A percentile compares a stretch with the other conserved stretches of the same genome.
phyloP scores from a whole-genome alignment of 2,797 vertebrate genomes.

The Falco novaeseelandiae region DNA sequence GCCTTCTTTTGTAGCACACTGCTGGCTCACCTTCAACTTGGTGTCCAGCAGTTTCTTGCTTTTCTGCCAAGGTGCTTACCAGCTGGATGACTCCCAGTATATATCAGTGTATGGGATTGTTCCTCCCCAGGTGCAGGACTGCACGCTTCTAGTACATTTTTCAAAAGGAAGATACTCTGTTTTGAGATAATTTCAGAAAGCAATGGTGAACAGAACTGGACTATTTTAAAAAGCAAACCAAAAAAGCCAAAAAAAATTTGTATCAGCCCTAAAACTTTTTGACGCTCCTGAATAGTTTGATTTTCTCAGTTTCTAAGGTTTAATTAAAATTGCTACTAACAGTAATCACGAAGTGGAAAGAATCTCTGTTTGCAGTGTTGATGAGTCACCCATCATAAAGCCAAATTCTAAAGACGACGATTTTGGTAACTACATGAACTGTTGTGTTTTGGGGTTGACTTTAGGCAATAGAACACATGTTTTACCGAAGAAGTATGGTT shows the following conservation, averaged over 20 bases:
- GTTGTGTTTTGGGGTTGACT: slow-evolving; percentile 14
- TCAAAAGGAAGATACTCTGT: background rate
- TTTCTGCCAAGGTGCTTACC: background rate
- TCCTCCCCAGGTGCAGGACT: background rate
- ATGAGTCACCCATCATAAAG: background rate
- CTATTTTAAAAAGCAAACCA: background rate
- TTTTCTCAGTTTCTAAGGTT: background rate
- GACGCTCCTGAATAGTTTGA: background rate
- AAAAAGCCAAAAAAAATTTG: background rate
- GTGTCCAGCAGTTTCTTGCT: background rate
- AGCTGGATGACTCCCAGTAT: background rate
- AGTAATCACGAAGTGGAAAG: background rate
- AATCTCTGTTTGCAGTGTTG: background rate
- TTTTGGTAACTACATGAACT: background rate
- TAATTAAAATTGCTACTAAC: background rate
- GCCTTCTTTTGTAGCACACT: accelerated
- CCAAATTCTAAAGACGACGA: background rate
- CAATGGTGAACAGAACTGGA: background rate
- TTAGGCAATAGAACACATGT: slow-evolving; percentile 93
- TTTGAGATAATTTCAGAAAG: background rate
- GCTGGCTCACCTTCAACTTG: background rate
- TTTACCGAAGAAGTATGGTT: slow-evolving; percentile 92
- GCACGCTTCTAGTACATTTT: background rate
- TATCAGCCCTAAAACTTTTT: background rate
- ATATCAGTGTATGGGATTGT: background rate